Evolutionary conservation across 1,140 invertebrate genomes (phyloP).

Genomic region (Drusus annulatus): DNA sequence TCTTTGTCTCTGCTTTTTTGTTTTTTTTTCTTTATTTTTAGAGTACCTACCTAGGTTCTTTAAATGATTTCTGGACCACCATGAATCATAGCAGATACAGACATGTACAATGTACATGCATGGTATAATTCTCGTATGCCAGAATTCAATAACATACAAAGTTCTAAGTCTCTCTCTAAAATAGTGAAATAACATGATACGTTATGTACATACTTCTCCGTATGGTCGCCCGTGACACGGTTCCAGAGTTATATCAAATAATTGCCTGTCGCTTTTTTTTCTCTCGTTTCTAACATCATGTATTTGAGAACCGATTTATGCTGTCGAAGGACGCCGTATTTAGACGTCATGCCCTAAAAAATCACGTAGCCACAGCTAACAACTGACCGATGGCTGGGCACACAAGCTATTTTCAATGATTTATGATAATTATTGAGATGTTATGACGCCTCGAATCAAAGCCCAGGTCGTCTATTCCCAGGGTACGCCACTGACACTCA

Average conservation of each 20-base stretch:
- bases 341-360: slow-evolving; percentile 32
- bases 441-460: slow-evolving; percentile 34
- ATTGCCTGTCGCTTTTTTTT: slow-evolving; percentile 24
- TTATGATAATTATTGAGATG: slow-evolving; percentile 40
- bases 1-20: too few species aligned
- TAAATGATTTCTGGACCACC: too few species aligned
- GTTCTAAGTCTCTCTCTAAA: too few species aligned
- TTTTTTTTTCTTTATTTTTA: too few species aligned
- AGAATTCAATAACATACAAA: too few species aligned
- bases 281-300: not conserved
- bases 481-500: not conserved
- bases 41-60: too few species aligned
- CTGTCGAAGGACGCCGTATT: slow-evolving; percentile 19
- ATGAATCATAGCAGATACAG: too few species aligned
- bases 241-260: slow-evolving; percentile 10
- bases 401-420: slow-evolving; percentile 32
- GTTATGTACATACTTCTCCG: too few species aligned
- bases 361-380: not conserved
- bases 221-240: slow-evolving; percentile 3
- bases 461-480: not conserved
- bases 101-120: too few species aligned
- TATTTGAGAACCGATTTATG: slow-evolving; percentile 14
- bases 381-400: slow-evolving; percentile 4
- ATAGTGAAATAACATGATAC: too few species aligned
- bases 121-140: too few species aligned